Conservation (phyloP, 2,888 invertebrate genomes). For the Agelastica alni region DNA sequence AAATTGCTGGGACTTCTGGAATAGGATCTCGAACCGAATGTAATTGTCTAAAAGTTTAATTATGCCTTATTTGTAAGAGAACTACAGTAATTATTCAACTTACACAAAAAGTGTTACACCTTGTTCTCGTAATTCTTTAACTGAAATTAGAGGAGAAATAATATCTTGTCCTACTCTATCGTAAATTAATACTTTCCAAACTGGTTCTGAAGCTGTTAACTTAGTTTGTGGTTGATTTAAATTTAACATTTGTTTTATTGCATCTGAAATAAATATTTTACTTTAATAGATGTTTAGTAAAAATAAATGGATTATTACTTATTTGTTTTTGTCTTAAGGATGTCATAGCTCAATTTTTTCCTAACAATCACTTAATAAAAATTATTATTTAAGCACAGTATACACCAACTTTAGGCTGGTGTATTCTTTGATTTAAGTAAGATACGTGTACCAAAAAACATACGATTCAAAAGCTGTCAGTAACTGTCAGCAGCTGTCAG, state of each 20-base stretch:
- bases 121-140: conserved; percentile 92
- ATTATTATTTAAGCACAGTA: no score
- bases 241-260: conserved; percentile 94
- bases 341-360: conserved; percentile 58
- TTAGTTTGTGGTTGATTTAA: conserved; percentile 82
- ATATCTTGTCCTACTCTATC: conserved; percentile 97
- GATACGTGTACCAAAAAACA: conserved; percentile 20
- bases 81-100: conserved; percentile 53
- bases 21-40: conserved; percentile 91
- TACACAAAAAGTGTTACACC: conserved; percentile 98
- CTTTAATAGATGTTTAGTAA: conserved; percentile 23
- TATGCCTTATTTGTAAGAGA: no score
- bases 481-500: background rate
- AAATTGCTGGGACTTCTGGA: conserved; percentile 98
- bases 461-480: background rate
- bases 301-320: conserved; percentile 58
- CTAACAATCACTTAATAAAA: no score
- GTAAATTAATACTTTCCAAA: conserved; percentile 96
- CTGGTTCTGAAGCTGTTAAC: conserved; percentile 79
- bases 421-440: conserved; percentile 6
- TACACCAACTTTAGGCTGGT: no score
- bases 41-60: conserved; percentile 66
- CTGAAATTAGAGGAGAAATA: conserved; percentile 93
- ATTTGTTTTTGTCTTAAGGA: conserved; percentile 74
- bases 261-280: conserved; percentile 65